Percentiles rank a stretch among this genome's conserved stretches.
These are phyloP conservation scores for Vipera ursinii DNA, from an alignment of 2,797 vertebrate genomes.

Conservation along the genomic window DNA sequence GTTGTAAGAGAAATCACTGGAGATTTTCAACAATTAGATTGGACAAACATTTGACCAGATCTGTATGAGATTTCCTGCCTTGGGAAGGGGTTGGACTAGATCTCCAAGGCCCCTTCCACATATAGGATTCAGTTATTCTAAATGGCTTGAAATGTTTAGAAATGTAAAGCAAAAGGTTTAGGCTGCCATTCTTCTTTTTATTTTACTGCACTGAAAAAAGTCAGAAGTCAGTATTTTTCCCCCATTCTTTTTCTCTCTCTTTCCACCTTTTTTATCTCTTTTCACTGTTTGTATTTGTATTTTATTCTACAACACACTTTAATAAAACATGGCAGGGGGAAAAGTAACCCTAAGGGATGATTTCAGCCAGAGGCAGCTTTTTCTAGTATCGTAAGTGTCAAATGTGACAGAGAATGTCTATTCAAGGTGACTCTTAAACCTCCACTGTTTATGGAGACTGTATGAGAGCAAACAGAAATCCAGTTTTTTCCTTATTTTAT, in stretches of 20 bases:
- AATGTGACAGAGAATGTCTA: not conserved
- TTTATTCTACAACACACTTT: not conserved
- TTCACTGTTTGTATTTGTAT: not conserved
- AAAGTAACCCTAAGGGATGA: not conserved
- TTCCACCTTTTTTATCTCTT: not conserved
- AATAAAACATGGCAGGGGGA: not conserved
- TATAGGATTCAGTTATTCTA: not conserved
- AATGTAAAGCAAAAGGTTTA: not conserved
- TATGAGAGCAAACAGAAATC: not conserved
- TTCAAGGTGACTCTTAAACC: not conserved
- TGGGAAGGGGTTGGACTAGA: not conserved
- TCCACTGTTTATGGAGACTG: not conserved
- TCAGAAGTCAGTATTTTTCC: not conserved
- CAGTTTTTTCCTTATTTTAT: not conserved
- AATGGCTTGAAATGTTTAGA: not conserved
- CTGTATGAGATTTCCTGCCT: not conserved
- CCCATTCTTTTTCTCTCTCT: not conserved
- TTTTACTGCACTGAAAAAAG: not conserved
- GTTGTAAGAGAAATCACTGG: not conserved
- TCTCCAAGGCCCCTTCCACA: not conserved
- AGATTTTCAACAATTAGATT: not conserved
- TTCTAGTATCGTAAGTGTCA: not conserved
- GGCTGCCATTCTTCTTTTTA: not conserved
- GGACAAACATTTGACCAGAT: not conserved
- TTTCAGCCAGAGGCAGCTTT: not conserved